Conservation (phyloP, 1,140 invertebrate genomes). For the Dermatophagoides farinae region DNA sequence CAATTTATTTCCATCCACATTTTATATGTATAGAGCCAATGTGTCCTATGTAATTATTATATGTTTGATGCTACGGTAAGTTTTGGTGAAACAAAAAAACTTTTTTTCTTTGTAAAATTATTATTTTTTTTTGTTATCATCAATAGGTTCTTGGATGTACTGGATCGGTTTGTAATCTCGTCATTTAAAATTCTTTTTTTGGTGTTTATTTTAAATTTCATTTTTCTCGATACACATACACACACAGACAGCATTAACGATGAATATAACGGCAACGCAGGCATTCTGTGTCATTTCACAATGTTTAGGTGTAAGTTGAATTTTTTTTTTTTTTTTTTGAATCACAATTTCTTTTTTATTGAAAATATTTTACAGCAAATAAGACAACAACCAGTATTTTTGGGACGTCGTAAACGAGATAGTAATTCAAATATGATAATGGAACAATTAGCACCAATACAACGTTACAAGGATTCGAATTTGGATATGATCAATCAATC, state of each 20-base stretch:
- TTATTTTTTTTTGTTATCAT: no score
- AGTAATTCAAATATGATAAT: neutral
- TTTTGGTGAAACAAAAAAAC: no score
- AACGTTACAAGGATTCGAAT: neutral
- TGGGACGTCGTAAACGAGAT: constrained; percentile 8
- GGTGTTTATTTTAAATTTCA: neutral
- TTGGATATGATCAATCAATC: neutral
- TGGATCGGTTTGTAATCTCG: constrained; percentile 5
- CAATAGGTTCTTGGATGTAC: constrained; percentile 11
- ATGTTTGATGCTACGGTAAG: constrained; percentile 8
- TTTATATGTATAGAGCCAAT: constrained; percentile 12
- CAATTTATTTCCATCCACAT: neutral
- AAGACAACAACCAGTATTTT: constrained; percentile 10
- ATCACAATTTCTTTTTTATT: neutral
- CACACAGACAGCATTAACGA: constrained; percentile 1
- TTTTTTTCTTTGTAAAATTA: neutral
- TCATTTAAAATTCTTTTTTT: neutral
- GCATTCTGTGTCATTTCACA: constrained; percentile 13
- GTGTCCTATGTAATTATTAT: constrained; percentile 11
- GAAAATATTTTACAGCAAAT: constrained; percentile 6
- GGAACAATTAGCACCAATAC: neutral
- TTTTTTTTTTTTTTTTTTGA: neutral
- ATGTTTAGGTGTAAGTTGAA: constrained; percentile 9
- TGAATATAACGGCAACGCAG: constrained; percentile 11
- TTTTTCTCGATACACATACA: neutral